Conservation (phyloP, 92 coral and sea anemone genomes). For the Palythoa heliodiscus region DNA sequence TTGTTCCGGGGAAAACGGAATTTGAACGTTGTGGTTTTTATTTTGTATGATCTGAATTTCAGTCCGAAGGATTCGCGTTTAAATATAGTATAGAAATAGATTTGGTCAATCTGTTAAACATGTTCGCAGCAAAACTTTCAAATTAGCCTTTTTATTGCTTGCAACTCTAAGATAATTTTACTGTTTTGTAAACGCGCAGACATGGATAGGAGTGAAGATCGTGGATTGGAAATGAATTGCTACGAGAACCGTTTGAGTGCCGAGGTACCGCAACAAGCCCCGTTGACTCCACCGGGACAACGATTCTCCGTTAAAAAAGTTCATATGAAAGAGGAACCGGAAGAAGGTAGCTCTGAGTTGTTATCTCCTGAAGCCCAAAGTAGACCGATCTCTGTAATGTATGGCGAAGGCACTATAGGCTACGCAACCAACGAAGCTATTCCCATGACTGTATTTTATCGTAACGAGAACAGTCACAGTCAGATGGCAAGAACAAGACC, state of each 20-base stretch:
- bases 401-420: conserved; percentile 74
- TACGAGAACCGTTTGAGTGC: conserved; percentile 37
- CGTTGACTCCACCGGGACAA: conserved; percentile 39
- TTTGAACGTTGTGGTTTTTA: neutral
- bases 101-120: neutral
- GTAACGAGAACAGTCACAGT: conserved; percentile 83
- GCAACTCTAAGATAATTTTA: neutral
- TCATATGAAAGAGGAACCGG: conserved; percentile 45
- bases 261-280: neutral
- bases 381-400: conserved; percentile 57
- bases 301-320: conserved; percentile 64
- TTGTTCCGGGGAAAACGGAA: neutral
- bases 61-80: neutral
- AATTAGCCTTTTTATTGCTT: neutral
- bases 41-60: neutral
- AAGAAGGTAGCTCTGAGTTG: conserved; percentile 9
- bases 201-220: conserved; percentile 17
- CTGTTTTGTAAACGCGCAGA: neutral
- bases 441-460: conserved; percentile 96
- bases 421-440: conserved; percentile 97
- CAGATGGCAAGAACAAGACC: conserved; percentile 75
- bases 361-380: conserved; percentile 41
- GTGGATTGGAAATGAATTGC: conserved; percentile 25
- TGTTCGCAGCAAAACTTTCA: neutral
- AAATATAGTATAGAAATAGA: neutral